Base-by-base conservation (phyloP, 1,140 invertebrate species). In the Anoplophora glabripennis region DNA sequence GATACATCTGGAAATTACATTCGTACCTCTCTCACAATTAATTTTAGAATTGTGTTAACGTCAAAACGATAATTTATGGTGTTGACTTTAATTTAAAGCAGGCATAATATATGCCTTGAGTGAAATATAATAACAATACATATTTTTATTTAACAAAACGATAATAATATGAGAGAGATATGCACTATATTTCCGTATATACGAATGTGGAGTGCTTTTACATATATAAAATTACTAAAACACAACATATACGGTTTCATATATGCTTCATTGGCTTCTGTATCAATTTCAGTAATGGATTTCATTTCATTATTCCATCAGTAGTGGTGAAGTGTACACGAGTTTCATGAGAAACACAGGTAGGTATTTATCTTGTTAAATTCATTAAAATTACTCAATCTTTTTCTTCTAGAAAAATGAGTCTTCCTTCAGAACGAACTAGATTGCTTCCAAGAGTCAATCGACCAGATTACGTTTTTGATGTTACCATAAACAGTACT, bases 381-480 rank as follows among this genome's bases (percentile, higher is more conserved):
- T 49, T 28, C n/a, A 18, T 38, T 52, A 58, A 46, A 12, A 53
- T 56, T 53, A 55, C 46, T 46, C 44, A 33, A 34, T 48, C n/a
- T n/a, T n/a, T n/a, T n/a, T 56, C 28, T 58, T 51, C 48, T 49
- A 54, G 37, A 47, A 53, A 66, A 40, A 66, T 64, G 65, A 8
- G 34, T 15, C 10, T 53, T 34, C 41, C 54, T 59, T 60, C 54
- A 21, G 64, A 69, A 59, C 53, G 64, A 58, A 68, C 68, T 17
- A 63, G 61, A 34, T 52, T 66, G 35, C 53, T 85, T 12, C 78
- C 81, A 35, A 65, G 71, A 0, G 28, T 62, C 9, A 68, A 71
- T 34, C 80, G 79, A 37, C 80, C 83, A 1, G 78, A 80, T 5
- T 87, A 87, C 65, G 78, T 84, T 5, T 88, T 87, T 67, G 83